Base-by-base conservation (phyloP, 2,113 vertebrate genomes). In the Astur gentilis region DNA sequence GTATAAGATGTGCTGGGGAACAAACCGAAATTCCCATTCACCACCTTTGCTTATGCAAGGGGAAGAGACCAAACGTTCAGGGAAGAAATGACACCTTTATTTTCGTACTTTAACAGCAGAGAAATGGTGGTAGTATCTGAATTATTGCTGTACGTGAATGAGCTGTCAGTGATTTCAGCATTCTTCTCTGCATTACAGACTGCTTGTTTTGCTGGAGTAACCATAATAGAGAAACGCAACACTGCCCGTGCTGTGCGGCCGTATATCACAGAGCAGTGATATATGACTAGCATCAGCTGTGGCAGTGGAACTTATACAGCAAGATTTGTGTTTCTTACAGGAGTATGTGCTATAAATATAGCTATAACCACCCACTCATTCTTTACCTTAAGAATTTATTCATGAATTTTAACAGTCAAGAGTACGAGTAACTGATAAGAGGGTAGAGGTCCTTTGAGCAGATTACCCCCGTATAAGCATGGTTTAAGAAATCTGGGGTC, bases 191-290 rank as follows among this genome's bases (percentile, higher is more conserved):
- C 19, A 16, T 57, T 90, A 73, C 34, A 57, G 73, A 25, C 62
- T 49, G 25, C 17, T 91, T 87, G 78, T 88, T 94, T 62, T 83
- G 76, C 79, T 86, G 57, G 76, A 92, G 84, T 93, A 89, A 89
- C 61, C 55, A 42, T 75, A 91, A 71, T 29, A 93, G 58, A 77
- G 71, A 81, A 91, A 91, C 0, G 3, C 89, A 92, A 95, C 70
- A 52, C 91, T 86, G 50, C 52, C 65, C 9, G 13, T 2, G 5
- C 49, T 69, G 16, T 31, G 71, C 9, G 18, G 61, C 47, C 42
- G 31, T 49, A 17, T 66, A 32, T 81, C 54, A 10, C 83, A 58
- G 78, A 62, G 58, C 78, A 29, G 34, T 40, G 71, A 92, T 67
- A 60, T 17, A 38, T 15, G 75, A 93, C 61, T 85, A 32, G 14